Evolutionary conservation across 2,113 vertebrate species (phyloP).

Genomic region (Glaucomys volans): DNA sequence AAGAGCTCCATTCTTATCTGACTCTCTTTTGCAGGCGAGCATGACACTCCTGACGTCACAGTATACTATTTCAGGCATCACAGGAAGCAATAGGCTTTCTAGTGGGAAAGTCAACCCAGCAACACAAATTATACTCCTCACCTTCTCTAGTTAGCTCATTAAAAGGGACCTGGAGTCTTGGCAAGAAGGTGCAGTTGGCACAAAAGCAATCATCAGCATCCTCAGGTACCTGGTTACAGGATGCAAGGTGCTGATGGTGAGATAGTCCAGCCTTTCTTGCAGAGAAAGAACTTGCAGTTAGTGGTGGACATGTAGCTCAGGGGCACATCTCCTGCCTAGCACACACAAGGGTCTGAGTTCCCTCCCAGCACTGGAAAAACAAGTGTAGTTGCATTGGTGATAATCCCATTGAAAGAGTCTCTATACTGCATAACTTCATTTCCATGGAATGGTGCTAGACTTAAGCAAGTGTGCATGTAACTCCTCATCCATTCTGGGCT

Average conservation of each 20-base stretch:
- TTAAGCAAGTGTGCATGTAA: too few species aligned
- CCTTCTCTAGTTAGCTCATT: not conserved
- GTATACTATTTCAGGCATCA: not conserved
- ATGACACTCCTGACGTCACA: too few species aligned
- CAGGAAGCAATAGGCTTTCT: too few species aligned
- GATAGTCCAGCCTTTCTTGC: not conserved
- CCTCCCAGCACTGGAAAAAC: not conserved
- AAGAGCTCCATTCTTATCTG: not conserved
- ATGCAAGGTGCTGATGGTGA: not conserved
- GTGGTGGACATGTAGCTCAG: not conserved
- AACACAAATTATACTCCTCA: not conserved
- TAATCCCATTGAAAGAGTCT: not conserved
- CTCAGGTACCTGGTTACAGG: fast-evolving
- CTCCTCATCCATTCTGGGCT: not conserved
- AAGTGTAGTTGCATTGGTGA: not conserved
- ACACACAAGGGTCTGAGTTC: too few species aligned
- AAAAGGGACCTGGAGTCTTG: not conserved
- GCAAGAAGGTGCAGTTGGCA: not conserved
- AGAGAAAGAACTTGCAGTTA: not conserved
- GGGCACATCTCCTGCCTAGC: not conserved
- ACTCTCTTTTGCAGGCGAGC: not conserved
- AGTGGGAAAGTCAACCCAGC: not conserved
- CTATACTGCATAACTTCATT: not conserved
- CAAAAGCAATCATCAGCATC: not conserved
- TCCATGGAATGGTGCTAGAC: not conserved